These are phyloP conservation scores for Siderastrea siderea DNA, from an alignment of 92 coral and sea anemone genomes.

Conservation along the genomic window DNA sequence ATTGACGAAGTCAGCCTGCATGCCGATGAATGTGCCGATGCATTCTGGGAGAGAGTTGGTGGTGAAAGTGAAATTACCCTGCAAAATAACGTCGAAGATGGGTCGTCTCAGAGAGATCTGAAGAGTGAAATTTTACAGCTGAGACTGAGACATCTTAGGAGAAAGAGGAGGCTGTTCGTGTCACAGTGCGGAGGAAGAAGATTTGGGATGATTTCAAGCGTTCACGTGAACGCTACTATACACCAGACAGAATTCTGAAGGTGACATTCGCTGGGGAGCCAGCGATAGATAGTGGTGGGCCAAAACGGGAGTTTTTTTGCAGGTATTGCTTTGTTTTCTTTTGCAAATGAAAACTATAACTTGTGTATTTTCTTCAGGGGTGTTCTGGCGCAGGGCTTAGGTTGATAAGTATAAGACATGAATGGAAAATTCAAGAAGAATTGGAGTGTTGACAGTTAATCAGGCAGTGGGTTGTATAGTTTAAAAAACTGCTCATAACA, in stretches of 20 bases:
- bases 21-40: not conserved
- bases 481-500: too few relatives aligned
- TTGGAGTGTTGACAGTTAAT: not conserved
- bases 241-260: conserved; percentile 32
- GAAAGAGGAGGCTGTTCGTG: conserved; percentile 15
- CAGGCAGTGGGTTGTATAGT: not conserved
- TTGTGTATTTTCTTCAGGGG: not conserved
- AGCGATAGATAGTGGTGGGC: not conserved
- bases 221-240: conserved; percentile 34
- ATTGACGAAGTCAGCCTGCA: conserved; percentile 9
- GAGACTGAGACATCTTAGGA: not conserved
- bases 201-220: conserved; percentile 50
- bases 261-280: conserved; percentile 43
- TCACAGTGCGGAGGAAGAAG: conserved; percentile 44
- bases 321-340: too few relatives aligned
- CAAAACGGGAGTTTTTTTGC: too few relatives aligned
- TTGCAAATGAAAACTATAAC: too few relatives aligned
- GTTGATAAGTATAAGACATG: not conserved
- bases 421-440: not conserved
- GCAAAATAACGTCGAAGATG: not conserved
- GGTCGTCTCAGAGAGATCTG: not conserved
- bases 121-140: not conserved
- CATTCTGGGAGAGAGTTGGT: not conserved
- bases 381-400: not conserved
- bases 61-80: not conserved